Base-by-base conservation (phyloP, 1,140 invertebrate genomes). In the Homarus americanus region DNA sequence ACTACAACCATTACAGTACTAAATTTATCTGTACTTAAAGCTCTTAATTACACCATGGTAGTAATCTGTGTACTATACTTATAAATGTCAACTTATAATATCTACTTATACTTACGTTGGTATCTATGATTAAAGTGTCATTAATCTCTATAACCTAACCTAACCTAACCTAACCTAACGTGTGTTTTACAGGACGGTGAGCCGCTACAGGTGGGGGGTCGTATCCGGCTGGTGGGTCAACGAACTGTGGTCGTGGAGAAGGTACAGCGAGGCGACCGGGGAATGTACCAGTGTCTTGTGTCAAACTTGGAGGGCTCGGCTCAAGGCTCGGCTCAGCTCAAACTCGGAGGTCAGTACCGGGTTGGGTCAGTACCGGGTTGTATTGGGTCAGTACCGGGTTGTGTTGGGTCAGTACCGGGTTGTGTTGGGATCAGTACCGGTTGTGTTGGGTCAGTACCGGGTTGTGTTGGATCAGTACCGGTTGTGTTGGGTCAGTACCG, bases 281-380 rank as follows among this genome's bases (percentile, higher is more conserved):
- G 98, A 94, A 99, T 99, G 98, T 99, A 99, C 94, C 98, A 99
- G 93, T 99, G 98, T 93, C 98, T 99, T 93, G 97, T 98, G 49
- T 95, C 97, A 69, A 99, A 98, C 93, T 97, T 98, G 93, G 97
- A 98, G 94, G 98, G 98, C 94, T 98, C 97, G 93, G 97, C 97
- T 1, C 98, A 99, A 93, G 97, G 97, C 0, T 98, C 97, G 73
- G 97, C 97, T 41, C 98, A 99, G 95, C 95, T 99, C 32, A 97
- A 98, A 95, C 96, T 99, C 66, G 98, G 98, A 93, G 98, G 98
- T 94, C 94, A 95, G 95, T 72, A n/a, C 24, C 58, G 28, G 9
- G 63, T 63, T 24, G 44, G 44, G 44, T 49, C 5, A 49, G 44
- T 15, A 69, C 2, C 5, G 63, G 63, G 63, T 69, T 5, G n/a